A percentile compares a stretch with the other conserved stretches of the same genome.
These are phyloP conservation scores for Ips typographus DNA, from an alignment of 1,140 invertebrate genomes.

Conservation along the genomic window DNA sequence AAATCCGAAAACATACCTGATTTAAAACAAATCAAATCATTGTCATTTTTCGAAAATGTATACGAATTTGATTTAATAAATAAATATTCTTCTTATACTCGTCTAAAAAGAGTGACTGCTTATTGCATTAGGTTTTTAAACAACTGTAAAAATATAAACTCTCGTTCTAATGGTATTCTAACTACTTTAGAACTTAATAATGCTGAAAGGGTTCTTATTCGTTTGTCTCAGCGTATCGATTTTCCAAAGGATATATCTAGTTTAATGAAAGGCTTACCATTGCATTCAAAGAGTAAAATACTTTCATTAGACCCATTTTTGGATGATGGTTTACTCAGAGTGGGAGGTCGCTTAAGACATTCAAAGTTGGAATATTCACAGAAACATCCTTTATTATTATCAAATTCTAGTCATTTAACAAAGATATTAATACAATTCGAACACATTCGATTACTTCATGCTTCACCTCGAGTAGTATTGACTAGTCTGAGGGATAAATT, in stretches of 20 bases:
- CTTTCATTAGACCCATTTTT: slow-evolving; percentile 47
- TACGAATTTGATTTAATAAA: slow-evolving; percentile 1
- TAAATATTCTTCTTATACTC: slow-evolving; percentile 3
- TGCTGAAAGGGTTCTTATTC: slow-evolving; percentile 2
- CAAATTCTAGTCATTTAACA: slow-evolving; percentile 11
- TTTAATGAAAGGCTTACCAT: neutral
- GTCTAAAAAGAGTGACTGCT: slow-evolving; percentile 13
- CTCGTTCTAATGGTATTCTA: neutral
- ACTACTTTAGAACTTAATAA: slow-evolving; percentile 10
- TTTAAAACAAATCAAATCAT: no score
- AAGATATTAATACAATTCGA: neutral
- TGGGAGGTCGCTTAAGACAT: slow-evolving; percentile 49
- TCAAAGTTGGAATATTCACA: slow-evolving; percentile 37
- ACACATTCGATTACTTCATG: neutral
- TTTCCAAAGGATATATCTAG: slow-evolving; percentile 15
- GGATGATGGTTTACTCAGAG: slow-evolving; percentile 49
- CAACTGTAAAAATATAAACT: neutral
- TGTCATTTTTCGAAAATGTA: neutral
- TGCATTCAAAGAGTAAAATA: slow-evolving; percentile 4
- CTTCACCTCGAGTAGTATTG: neutral
- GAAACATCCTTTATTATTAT: slow-evolving; percentile 45
- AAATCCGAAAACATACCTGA: neutral
- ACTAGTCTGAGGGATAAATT: neutral
- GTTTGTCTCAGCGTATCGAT: slow-evolving; percentile 2
- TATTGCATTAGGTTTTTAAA: slow-evolving; percentile 18